phyloP scores from a whole-genome alignment of 2,888 invertebrate species.

The Tetranychus truncatus region DNA sequence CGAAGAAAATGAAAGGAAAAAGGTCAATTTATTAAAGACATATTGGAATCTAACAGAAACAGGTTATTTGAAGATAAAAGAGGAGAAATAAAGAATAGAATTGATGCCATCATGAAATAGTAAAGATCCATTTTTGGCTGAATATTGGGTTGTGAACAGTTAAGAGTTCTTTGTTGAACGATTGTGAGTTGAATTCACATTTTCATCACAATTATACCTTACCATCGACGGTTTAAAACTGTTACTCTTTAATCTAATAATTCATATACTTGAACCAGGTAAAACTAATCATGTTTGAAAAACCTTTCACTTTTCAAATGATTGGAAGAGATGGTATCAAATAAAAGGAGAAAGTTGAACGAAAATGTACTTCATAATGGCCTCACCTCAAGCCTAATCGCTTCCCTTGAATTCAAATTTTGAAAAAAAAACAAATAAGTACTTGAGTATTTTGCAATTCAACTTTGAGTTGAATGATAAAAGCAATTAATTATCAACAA shows the following conservation, averaged over 20 bases:
- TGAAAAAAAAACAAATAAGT: too few species aligned
- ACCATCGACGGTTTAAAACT: background rate
- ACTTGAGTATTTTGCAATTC: too few species aligned
- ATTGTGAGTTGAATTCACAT: background rate
- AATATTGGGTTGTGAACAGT: background rate
- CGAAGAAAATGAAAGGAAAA: background rate
- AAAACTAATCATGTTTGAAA: too few species aligned
- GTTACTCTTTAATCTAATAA: too few species aligned
- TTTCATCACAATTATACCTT: background rate
- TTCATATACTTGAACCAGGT: too few species aligned
- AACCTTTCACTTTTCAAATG: too few species aligned
- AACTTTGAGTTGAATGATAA: too few species aligned
- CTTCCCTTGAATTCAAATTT: too few species aligned
- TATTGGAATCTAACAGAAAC: background rate
- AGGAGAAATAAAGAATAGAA: background rate
- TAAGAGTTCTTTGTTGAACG: background rate
- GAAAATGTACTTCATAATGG: slow-evolving; percentile 61
- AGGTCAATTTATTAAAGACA: background rate
- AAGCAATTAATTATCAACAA: too few species aligned
- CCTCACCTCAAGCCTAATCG: slow-evolving; percentile 39
- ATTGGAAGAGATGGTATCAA: background rate
- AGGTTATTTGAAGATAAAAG: background rate
- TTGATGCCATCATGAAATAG: background rate
- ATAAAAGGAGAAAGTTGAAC: slow-evolving; percentile 51
- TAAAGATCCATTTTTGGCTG: background rate